phyloP scores from a whole-genome alignment of 2,113 vertebrate species.

The Rhinoderma darwinii region DNA sequence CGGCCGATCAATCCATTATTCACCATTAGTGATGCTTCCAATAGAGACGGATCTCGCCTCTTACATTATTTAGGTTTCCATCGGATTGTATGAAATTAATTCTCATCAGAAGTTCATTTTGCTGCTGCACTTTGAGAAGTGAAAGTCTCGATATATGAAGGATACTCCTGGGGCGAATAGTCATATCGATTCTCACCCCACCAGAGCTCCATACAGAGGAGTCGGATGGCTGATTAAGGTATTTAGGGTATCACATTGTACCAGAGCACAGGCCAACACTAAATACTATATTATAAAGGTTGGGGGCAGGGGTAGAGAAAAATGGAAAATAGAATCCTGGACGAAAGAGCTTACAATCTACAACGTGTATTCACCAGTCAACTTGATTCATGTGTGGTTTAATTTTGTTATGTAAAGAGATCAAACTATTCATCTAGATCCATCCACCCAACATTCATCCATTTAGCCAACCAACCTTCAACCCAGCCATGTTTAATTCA shows the following conservation, averaged over 20 bases:
- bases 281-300: too few relatives aligned
- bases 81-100: background rate
- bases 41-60: background rate
- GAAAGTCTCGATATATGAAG: background rate
- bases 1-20: background rate
- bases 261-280: background rate
- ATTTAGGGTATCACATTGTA: background rate
- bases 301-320: too few relatives aligned
- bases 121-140: background rate
- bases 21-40: background rate
- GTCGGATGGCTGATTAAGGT: background rate
- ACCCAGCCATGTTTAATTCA: background rate
- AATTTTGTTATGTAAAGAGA: background rate
- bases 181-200: too few relatives aligned
- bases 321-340: background rate
- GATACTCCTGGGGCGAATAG: background rate
- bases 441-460: background rate
- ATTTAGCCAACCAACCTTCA: background rate
- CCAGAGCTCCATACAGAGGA: background rate
- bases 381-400: background rate
- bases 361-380: background rate
- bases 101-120: background rate
- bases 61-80: conserved; percentile 33
- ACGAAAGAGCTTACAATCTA: background rate
- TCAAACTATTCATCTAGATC: background rate